phyloP scores from a whole-genome alignment of 2,888 invertebrate genomes.

The Tenthredo livida region DNA sequence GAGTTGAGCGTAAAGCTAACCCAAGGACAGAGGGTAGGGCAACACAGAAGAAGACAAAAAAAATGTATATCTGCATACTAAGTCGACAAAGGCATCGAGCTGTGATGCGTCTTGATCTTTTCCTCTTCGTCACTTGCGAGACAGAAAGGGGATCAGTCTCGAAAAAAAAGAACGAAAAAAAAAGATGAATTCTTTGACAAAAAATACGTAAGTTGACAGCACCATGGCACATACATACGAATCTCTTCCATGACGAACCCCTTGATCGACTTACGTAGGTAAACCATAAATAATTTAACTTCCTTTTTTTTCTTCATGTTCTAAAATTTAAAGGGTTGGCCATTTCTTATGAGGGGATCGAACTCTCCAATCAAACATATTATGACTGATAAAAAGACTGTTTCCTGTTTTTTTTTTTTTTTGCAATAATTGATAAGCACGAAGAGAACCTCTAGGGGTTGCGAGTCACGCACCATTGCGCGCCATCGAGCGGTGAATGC shows the following conservation, averaged over 20 bases:
- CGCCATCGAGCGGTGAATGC: constrained; percentile 39
- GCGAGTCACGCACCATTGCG: constrained; percentile 37
- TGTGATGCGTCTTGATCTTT: constrained; percentile 6
- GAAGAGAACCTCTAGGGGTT: background rate
- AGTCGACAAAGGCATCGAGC: constrained; percentile 10
- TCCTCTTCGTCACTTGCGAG: background rate
- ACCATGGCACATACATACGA: background rate
- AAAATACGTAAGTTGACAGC: background rate
- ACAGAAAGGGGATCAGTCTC: background rate
- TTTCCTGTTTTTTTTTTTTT: background rate
- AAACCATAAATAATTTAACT: background rate
- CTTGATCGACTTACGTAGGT: background rate
- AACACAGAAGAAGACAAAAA: background rate
- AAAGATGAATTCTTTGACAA: background rate
- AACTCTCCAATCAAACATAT: background rate
- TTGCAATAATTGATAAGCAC: constrained; percentile 19
- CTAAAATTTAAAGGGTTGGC: background rate
- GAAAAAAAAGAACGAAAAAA: background rate
- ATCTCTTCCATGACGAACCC: background rate
- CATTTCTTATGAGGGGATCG: too few relatives aligned
- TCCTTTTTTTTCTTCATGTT: background rate
- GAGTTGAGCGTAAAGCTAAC: background rate
- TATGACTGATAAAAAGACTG: background rate
- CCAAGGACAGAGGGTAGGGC: background rate
- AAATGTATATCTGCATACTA: background rate